phyloP scores from a whole-genome alignment of 1,140 invertebrate species.

The Araneus ventricosus region DNA sequence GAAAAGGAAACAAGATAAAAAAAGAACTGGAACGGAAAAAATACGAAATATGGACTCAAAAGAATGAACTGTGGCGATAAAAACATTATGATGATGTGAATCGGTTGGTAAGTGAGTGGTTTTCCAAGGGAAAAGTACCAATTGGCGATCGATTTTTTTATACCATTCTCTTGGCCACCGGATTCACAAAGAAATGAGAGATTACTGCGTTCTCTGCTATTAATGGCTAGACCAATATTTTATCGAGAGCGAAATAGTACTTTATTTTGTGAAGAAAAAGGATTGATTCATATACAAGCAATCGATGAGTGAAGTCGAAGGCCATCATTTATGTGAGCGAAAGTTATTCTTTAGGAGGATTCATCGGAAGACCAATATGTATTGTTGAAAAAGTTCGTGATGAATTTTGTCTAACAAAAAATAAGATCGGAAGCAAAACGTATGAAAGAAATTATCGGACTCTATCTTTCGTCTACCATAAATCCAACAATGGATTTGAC shows the following conservation, averaged over 20 bases:
- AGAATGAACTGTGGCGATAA: constrained; percentile 38
- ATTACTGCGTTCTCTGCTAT: constrained; percentile 38
- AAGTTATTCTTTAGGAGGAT: neutral
- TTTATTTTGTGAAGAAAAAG: constrained; percentile 61
- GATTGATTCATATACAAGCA: constrained; percentile 59
- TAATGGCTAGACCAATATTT: constrained; percentile 59
- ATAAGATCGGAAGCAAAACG: neutral
- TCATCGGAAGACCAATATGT: constrained; percentile 9
- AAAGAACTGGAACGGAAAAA: neutral
- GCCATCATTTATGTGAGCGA: constrained; percentile 38
- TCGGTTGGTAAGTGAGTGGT: constrained; percentile 53
- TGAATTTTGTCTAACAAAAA: constrained; percentile 5
- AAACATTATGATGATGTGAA: constrained; percentile 68
- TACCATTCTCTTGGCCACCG: constrained; percentile 18
- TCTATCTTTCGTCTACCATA: neutral
- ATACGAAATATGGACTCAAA: constrained; percentile 40
- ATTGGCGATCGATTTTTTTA: constrained; percentile 57
- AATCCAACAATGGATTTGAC: neutral
- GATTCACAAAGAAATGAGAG: constrained; percentile 65
- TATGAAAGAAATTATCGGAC: constrained; percentile 13
- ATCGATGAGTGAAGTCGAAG: constrained; percentile 57
- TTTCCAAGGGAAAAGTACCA: constrained; percentile 37
- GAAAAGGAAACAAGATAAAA: neutral
- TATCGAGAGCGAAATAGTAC: constrained; percentile 53
- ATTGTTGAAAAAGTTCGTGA: constrained; percentile 46